Evolutionary conservation across 2,888 invertebrate species (phyloP).

Genomic region (Acanthosoma haemorrhoidale): DNA sequence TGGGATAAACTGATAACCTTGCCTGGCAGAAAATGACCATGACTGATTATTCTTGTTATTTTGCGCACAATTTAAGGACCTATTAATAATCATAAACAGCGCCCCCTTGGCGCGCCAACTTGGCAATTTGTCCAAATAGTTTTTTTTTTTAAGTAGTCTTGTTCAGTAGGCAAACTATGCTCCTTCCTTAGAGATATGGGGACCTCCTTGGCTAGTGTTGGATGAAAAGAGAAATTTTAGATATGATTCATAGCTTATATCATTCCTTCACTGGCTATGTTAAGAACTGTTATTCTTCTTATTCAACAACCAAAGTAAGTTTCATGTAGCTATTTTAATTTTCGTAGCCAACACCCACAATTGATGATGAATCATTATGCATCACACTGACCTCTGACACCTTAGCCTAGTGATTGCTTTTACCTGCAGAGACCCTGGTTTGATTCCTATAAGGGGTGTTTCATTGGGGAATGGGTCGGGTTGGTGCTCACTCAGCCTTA

Average conservation of each 20-base stretch:
- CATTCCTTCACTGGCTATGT: background rate
- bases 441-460: too few species aligned
- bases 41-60: background rate
- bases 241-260: background rate
- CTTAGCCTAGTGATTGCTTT: too few species aligned
- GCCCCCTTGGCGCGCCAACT: conserved; percentile 3
- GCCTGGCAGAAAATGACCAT: too few species aligned
- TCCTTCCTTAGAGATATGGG: background rate
- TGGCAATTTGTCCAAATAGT: background rate
- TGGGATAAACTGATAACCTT: too few species aligned
- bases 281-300: background rate
- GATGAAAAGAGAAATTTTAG: background rate
- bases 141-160: background rate
- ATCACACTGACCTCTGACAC: too few species aligned
- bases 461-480: too few species aligned
- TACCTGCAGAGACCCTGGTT: too few species aligned
- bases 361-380: too few species aligned
- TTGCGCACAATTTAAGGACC: background rate
- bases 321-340: background rate
- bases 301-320: background rate
- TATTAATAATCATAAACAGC: conserved; percentile 18
- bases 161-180: background rate
- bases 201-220: background rate
- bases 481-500: too few species aligned
- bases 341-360: too few species aligned